phyloP scores from a whole-genome alignment of 2,797 vertebrate species.

The Darevskia nairensis region DNA sequence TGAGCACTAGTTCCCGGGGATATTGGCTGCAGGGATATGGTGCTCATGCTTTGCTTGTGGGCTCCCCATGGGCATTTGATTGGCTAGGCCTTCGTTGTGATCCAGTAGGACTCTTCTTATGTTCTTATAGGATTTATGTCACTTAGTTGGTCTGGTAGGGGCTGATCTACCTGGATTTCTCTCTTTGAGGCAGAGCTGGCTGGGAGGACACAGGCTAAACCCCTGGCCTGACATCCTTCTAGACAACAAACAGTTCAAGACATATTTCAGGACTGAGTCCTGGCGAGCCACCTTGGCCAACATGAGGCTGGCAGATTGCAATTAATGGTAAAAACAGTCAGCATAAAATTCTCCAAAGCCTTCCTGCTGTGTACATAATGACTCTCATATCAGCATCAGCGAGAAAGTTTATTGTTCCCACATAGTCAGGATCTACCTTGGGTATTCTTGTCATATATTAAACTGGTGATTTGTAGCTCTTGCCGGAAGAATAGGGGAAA shows the following conservation, averaged over 20 bases:
- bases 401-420: constrained; percentile 25
- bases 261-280: not conserved
- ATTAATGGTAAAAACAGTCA: not conserved
- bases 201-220: not conserved
- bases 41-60: too few relatives aligned
- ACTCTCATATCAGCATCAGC: not conserved
- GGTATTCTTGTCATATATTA: not conserved
- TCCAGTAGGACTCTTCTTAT: too few relatives aligned
- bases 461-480: constrained; percentile 23
- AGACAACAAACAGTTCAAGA: not conserved
- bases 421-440: not conserved
- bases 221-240: not conserved
- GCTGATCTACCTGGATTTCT: too few relatives aligned
- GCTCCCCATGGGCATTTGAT: too few relatives aligned
- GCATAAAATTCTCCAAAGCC: not conserved
- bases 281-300: not conserved
- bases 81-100: too few relatives aligned
- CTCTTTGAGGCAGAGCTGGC: not conserved
- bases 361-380: not conserved
- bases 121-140: too few relatives aligned
- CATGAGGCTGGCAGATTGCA: not conserved
- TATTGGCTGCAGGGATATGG: too few relatives aligned
- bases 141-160: too few relatives aligned
- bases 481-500: constrained; percentile 18
- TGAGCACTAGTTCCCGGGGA: too few relatives aligned